phyloP scores from a whole-genome alignment of 2,888 invertebrate species.

The Cryptocheilus praepositus region DNA sequence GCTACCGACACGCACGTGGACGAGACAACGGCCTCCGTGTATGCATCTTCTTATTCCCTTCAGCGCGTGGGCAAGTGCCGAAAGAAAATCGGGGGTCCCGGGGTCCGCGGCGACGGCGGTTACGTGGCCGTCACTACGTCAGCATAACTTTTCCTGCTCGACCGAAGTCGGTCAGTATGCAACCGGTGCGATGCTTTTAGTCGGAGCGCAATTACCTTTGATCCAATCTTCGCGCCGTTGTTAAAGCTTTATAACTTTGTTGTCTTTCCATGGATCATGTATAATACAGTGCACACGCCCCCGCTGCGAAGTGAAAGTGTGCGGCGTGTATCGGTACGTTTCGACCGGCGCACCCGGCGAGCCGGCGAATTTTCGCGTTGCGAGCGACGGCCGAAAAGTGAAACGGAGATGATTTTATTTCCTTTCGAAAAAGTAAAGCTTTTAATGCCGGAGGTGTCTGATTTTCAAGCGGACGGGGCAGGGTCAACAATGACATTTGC shows the following conservation, averaged over 20 bases:
- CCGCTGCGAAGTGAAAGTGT: neutral
- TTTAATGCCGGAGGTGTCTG: slow-evolving; percentile 54
- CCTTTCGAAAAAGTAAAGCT: slow-evolving; percentile 27
- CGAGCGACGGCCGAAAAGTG: neutral
- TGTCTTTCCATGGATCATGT: too few species aligned
- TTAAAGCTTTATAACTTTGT: too few species aligned
- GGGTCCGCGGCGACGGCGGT: neutral
- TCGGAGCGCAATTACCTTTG: too few species aligned
- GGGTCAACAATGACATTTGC: slow-evolving; percentile 55
- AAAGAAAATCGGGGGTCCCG: neutral
- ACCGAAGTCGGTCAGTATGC: slow-evolving; percentile 9
- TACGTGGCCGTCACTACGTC: neutral
- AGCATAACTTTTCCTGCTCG: slow-evolving; percentile 1
- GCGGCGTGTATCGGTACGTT: neutral
- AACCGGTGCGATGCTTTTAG: slow-evolving; percentile 1
- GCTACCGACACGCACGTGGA: slow-evolving; percentile 47
- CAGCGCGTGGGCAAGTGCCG: neutral
- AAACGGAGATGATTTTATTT: neutral
- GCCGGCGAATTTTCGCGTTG: too few species aligned
- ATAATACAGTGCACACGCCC: too few species aligned
- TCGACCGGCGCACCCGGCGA: too few species aligned
- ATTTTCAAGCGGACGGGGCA: slow-evolving; percentile 52
- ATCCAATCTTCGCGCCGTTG: too few species aligned
- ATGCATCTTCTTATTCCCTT: neutral
- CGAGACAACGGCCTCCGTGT: slow-evolving; percentile 14